Percentiles rank a stretch among this genome's conserved stretches.
These are phyloP conservation scores for Rhinatrema bivittatum DNA, from an alignment of 2,797 vertebrate genomes.

Conservation along the genomic window DNA sequence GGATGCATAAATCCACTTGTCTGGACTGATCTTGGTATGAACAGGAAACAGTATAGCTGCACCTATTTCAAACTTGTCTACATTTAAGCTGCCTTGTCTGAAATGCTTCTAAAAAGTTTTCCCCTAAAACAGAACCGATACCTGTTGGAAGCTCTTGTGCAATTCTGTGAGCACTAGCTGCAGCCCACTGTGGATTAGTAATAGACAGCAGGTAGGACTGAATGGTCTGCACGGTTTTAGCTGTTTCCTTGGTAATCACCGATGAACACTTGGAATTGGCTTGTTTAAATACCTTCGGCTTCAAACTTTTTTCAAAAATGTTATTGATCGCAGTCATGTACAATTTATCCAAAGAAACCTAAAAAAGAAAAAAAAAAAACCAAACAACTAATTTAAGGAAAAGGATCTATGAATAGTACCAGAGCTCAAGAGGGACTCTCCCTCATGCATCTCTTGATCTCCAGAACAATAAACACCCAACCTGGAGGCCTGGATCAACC, in stretches of 20 bases:
- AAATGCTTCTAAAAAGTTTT: too few species aligned
- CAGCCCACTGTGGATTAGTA: constrained; percentile 80
- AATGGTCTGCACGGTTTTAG: constrained; percentile 63
- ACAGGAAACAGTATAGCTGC: too few species aligned
- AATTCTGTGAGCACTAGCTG: constrained; percentile 80
- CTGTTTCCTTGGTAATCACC: constrained; percentile 56
- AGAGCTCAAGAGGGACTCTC: too few species aligned
- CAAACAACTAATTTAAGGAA: not conserved
- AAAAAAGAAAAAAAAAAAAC: not conserved
- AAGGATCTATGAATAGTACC: too few species aligned
- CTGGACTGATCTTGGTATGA: too few species aligned
- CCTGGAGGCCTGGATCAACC: too few species aligned
- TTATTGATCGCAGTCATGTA: constrained; percentile 79
- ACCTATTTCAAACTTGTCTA: too few species aligned
- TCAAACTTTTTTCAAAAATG: constrained; percentile 79
- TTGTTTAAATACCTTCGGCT: constrained; percentile 72
- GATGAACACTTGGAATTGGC: constrained; percentile 43
- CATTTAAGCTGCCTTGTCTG: too few species aligned
- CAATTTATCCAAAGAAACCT: constrained; percentile 84
- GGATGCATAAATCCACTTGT: too few species aligned
- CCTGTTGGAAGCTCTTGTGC: constrained; percentile 86
- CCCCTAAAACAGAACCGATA: constrained; percentile 23
- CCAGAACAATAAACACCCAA: too few species aligned
- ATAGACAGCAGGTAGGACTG: constrained; percentile 81
- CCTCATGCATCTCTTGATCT: too few species aligned